These are phyloP conservation scores for Actinia equina DNA, from an alignment of 64 coral and sea anemone genomes.

Conservation along the genomic window DNA sequence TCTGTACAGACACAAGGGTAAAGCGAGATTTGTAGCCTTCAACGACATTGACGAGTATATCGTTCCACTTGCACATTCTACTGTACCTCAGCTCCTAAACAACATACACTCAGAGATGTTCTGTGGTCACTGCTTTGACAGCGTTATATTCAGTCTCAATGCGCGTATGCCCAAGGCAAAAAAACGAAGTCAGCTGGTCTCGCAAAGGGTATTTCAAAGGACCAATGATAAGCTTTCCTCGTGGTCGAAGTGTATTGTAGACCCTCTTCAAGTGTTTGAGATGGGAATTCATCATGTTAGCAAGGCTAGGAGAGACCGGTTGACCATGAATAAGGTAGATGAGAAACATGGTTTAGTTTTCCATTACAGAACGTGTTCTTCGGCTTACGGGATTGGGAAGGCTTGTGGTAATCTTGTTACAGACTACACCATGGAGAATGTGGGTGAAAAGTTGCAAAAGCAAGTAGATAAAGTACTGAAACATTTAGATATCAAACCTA, in stretches of 20 bases:
- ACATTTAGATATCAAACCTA: not conserved
- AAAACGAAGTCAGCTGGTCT: not conserved
- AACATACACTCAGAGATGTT: slow-evolving; percentile 22
- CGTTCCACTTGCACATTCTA: slow-evolving; percentile 33
- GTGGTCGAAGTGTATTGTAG: slow-evolving; percentile 16
- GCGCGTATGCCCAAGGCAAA: slow-evolving; percentile 34
- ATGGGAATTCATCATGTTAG: slow-evolving; percentile 32
- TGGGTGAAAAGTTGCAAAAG: not conserved
- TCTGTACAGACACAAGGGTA: slow-evolving; percentile 27
- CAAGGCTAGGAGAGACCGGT: not conserved
- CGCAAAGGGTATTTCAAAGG: not conserved
- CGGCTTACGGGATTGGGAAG: slow-evolving; percentile 11
- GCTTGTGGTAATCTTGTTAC: not conserved
- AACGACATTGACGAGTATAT: slow-evolving; percentile 66
- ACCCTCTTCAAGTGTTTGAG: slow-evolving; percentile 18
- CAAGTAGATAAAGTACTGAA: not conserved
- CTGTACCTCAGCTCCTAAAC: slow-evolving; percentile 15
- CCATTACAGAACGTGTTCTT: slow-evolving; percentile 30
- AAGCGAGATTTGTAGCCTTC: slow-evolving; percentile 31
- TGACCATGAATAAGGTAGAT: not conserved
- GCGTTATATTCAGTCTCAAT: slow-evolving; percentile 47
- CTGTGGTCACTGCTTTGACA: slow-evolving; percentile 61
- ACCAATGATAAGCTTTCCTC: slow-evolving; percentile 4
- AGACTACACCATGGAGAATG: slow-evolving; percentile 1
- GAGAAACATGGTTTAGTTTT: not conserved